These are phyloP conservation scores for Emesis russula DNA, from an alignment of 2,888 invertebrate species.

Conservation along the genomic window DNA sequence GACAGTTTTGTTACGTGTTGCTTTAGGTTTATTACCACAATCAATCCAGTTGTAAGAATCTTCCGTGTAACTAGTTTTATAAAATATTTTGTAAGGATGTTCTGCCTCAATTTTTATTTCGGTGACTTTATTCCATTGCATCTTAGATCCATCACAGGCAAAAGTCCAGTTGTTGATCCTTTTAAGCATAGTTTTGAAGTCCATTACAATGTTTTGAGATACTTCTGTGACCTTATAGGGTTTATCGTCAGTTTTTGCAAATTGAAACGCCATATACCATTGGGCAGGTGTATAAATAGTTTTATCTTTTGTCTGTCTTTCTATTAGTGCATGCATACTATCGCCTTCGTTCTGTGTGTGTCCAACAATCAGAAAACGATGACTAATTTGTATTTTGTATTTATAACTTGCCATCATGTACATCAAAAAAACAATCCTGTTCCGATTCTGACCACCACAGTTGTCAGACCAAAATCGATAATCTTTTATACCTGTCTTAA, in stretches of 20 bases:
- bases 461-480: not conserved
- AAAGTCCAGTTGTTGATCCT: slow-evolving; percentile 37
- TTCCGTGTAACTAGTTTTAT: slow-evolving; percentile 35
- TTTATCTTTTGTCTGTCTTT: slow-evolving; percentile 28
- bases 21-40: slow-evolving; percentile 37
- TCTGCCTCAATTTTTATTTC: slow-evolving; percentile 43
- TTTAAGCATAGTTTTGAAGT: slow-evolving; percentile 30
- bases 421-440: slow-evolving; percentile 22
- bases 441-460: not conserved
- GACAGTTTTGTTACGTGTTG: slow-evolving; percentile 34
- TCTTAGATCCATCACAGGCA: slow-evolving; percentile 40
- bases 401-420: slow-evolving; percentile 32
- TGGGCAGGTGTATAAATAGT: too few relatives aligned
- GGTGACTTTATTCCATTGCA: slow-evolving; percentile 25
- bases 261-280: too few relatives aligned
- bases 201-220: slow-evolving; percentile 24
- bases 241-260: not conserved
- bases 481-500: not conserved
- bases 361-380: slow-evolving; percentile 32
- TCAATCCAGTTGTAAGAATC: slow-evolving; percentile 35
- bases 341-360: not conserved
- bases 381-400: slow-evolving; percentile 37
- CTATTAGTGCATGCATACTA: slow-evolving; percentile 30
- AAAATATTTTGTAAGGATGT: not conserved
- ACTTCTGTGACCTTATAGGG: slow-evolving; percentile 21